Evolutionary conservation across 2,113 vertebrate genomes (phyloP), one percentile per base, ranked within the genome.

Genomic region (Grallaria varia): DNA sequence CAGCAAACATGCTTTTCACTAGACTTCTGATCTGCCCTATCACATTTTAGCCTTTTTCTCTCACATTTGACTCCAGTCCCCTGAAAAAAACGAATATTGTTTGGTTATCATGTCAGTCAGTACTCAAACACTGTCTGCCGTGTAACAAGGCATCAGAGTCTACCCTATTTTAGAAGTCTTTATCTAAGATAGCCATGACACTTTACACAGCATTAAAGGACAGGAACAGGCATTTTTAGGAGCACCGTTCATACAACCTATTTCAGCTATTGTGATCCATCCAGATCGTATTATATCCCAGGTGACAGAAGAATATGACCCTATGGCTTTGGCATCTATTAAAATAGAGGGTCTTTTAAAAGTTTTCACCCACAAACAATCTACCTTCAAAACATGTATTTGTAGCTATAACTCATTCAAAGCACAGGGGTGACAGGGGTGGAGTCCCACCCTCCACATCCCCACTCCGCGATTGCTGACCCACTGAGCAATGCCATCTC

Each of bases 391-490:
- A 56, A 67, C 7, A 24, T 10, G 4, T 20, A 44, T 73, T 50
- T 33, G 12, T 31, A 87, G 74, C 13, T 52, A 0, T 9, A 75
- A 67, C 9, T 73, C 7, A 0, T 52, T 49, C 4, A 4, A 47
- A 68, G 60, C 22, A 2, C 19, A 28, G 39, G 17, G 28, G 15
- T 67, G 42, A 81, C 0, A 0, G 47, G 9, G 62, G 40, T 28
- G 63, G 49, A 77, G 35, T 56, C 40, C 56, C 71, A 49, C 27
- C 53, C 52, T 42, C 39, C 35, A 31, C 69, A 64, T 37, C 19
- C 66, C 39, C 39, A n/a, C 9, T 47, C 33, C 59, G 58, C 2
- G 1, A 8, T 58, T 60, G 58, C 40, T 76, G 30, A 11, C 33
- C 4, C 58, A 17, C 2, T 50, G 44, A 64, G 71, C 75, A 63